Base-by-base conservation (phyloP, 2,888 invertebrate species). In the Trissolcus japonicus region DNA sequence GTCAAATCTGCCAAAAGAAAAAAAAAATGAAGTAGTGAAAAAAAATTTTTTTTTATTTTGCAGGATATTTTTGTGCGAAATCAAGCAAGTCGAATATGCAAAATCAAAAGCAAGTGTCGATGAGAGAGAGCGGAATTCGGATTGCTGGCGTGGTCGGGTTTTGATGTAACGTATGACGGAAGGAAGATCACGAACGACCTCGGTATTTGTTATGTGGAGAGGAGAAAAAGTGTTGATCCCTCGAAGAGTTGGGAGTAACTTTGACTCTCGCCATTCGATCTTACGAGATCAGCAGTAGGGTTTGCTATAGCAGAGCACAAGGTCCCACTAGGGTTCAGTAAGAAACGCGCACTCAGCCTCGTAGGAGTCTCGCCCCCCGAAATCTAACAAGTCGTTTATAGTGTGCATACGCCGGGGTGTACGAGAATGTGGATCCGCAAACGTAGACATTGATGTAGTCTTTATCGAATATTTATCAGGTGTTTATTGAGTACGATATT, bases 301-400 rank as follows among this genome's bases (percentile, higher is more conserved):
- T 86, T 86, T 83, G 85, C 86, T 86, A 86, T 74, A 78, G 85
- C 85, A 84, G 83, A 84, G 83, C 84, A 86, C 85, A 81, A 81
- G 84, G 80, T 83, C 83, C 83, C 82, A 82, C 79, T 80, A 83
- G 82, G 87, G 86, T 86, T 86, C 87, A 88, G 88, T 88, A 81
- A 82, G 83, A 84, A 83, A 84, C 86, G 87, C 82, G 86, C 87
- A 80, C 84, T 86, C 85, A 81, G 79, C 83, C 85, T 83, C 83
- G 83, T 83, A 86, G 83, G 84, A 85, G 82, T 82, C 75, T 71
- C 78, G 11, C 51, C 82, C 79, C 80, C 79, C 72, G 43, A 59
- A 76, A 57, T 71, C 56, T 14, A 50, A 62, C 57, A 9, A 63
- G 57, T 71, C 56, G 2, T 62, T 25, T 9, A 35, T 56, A 68